These are phyloP conservation scores for Lycodopsis pacificus DNA, from an alignment of 2,797 vertebrate genomes.

Conservation along the genomic window DNA sequence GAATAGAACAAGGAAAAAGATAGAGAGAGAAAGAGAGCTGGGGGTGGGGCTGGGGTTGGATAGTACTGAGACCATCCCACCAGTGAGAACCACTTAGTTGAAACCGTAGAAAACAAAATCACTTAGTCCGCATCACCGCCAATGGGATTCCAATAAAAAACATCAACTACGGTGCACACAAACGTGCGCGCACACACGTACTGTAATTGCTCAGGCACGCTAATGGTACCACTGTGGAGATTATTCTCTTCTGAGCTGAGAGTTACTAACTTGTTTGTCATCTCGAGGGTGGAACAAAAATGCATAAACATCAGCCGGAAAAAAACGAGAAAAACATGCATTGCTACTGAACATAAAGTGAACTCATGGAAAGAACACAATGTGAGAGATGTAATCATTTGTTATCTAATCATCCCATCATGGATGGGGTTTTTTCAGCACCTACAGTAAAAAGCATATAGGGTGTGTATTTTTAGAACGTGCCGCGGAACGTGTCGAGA, in stretches of 20 bases:
- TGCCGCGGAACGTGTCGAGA: neutral
- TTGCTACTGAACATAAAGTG: neutral
- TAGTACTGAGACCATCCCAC: slow-evolving; percentile 38
- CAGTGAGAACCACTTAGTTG: slow-evolving; percentile 62
- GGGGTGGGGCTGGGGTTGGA: neutral
- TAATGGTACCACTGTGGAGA: slow-evolving; percentile 61
- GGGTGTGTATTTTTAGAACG: slow-evolving; percentile 38
- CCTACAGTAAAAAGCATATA: neutral
- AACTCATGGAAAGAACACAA: too few relatives aligned
- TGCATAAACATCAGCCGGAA: slow-evolving; percentile 4
- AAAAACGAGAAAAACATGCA: neutral
- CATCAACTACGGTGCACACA: slow-evolving; percentile 19
- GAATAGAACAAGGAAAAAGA: slow-evolving; percentile 23
- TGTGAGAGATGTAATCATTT: neutral
- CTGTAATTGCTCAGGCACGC: slow-evolving; percentile 42
- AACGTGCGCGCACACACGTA: neutral
- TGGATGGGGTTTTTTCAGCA: neutral
- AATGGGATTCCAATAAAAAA: slow-evolving; percentile 26
- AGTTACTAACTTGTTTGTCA: slow-evolving; percentile 62
- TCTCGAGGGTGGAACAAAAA: slow-evolving; percentile 8
- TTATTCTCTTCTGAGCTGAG: slow-evolving; percentile 46
- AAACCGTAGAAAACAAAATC: slow-evolving; percentile 63
- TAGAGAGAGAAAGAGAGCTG: too few relatives aligned
- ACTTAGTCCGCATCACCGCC: slow-evolving; percentile 56
- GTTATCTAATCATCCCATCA: neutral